Conservation (phyloP, 2,888 invertebrate genomes). For the Leptura quadrifasciata region DNA sequence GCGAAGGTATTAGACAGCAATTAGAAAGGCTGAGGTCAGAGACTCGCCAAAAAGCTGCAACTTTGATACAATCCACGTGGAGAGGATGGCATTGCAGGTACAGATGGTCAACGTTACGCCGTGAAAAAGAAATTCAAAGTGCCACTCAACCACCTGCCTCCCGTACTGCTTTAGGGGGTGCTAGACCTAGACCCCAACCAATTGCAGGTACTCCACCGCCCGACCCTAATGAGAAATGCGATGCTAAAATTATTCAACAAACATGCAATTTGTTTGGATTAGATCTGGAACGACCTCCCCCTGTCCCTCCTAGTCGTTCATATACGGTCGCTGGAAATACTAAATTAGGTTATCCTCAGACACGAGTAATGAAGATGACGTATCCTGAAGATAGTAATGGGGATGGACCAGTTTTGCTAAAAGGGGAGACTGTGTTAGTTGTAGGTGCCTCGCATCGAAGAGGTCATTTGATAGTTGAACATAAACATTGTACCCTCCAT, state of each 20-base stretch:
- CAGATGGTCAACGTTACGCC: constrained; percentile 79
- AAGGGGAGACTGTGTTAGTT: constrained; percentile 91
- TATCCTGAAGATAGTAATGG: constrained; percentile 80
- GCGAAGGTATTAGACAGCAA: constrained; percentile 94
- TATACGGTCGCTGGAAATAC: constrained; percentile 94
- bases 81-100: constrained; percentile 85
- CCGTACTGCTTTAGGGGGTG: constrained; percentile 69
- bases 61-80: constrained; percentile 90
- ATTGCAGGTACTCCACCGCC: constrained; percentile 92
- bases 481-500: constrained; percentile 81
- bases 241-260: constrained; percentile 91
- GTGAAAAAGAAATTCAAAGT: constrained; percentile 61
- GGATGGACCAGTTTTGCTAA: constrained; percentile 80
- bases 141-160: constrained; percentile 52
- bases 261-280: constrained; percentile 93
- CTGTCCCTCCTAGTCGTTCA: constrained; percentile 91
- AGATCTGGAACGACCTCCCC: constrained; percentile 93
- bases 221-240: constrained; percentile 89
- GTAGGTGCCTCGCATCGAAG: constrained; percentile 90
- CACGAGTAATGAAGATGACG: constrained; percentile 91
- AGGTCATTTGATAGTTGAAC: constrained; percentile 92
- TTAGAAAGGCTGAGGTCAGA: constrained; percentile 88
- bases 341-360: constrained; percentile 94
- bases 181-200: constrained; percentile 89
- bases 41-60: constrained; percentile 87